Base-by-base conservation (phyloP, 2,113 vertebrate species). In the Meriones unguiculatus region DNA sequence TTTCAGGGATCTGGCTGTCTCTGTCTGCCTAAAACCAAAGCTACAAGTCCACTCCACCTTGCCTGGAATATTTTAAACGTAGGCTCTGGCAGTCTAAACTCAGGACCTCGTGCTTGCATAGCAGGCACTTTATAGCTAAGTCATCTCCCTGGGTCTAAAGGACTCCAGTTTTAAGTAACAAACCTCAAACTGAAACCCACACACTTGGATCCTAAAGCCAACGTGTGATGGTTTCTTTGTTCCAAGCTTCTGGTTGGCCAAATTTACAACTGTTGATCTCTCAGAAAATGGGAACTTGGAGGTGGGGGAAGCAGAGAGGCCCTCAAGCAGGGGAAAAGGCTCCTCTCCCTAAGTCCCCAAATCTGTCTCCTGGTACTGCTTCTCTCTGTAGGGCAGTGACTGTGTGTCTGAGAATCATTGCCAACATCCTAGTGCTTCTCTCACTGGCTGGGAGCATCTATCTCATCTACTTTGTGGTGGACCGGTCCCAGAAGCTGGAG, bases 401-500 rank as follows among this genome's bases (percentile, higher is more conserved):
- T n/a, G 98, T 99, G 98, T 99, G 99, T 93, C 99, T 99, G 90
- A 98, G 99, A 75, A 99, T 99, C 92, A 97, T 99, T 25, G 99
- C 99, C 94, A 99, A 99, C 95, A 99, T 99, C 91, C 98, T 99
- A 46, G 99, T 99, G 70, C 99, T 99, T 9, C 99, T 99, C 11
- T 99, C 99, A 0, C 98, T 99, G n/a, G 99, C 99, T 0, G 99
- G 99, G 12, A 99, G 99, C 97, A 99, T 99, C 97, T 99, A 99
- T 96, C 99, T 99, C 98, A 99, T 99, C 98, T 99, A 99, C 97
- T 99, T 99, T 89, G 99, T 99, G 0, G 99, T 99, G 96, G 99
- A 99, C 81, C 99, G 99, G 91, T 99, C 99, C 69, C 99, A 99
- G 98, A 99, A 98, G 97, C 98, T 99, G 54, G 99, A 99, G 96